These are phyloP conservation scores for Uropetala carovei DNA, from an alignment of 2,888 invertebrate species.

Conservation along the genomic window DNA sequence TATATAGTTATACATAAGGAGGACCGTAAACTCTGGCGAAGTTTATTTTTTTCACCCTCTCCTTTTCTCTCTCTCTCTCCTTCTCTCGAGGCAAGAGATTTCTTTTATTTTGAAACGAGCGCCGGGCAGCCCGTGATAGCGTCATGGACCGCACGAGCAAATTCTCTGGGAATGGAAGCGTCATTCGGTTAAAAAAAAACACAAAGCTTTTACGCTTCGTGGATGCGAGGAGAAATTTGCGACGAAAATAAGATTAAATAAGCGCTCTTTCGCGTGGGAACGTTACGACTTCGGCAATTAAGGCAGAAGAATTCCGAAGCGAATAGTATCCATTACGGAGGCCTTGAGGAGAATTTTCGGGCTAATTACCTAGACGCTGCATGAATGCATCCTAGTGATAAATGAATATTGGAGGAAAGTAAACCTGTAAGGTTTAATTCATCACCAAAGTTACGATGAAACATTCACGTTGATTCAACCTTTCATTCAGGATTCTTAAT, in stretches of 20 bases:
- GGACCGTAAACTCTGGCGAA: too few relatives aligned
- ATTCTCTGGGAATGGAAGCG: background rate
- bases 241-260: background rate
- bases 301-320: background rate
- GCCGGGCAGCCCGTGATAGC: background rate
- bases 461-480: too few relatives aligned
- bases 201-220: background rate
- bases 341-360: background rate
- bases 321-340: background rate
- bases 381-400: too few relatives aligned
- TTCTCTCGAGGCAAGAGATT: too few relatives aligned
- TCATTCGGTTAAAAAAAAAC: background rate
- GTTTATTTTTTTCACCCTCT: too few relatives aligned
- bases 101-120: background rate
- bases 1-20: too few relatives aligned
- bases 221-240: background rate
- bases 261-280: background rate
- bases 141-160: background rate
- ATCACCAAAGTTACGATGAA: too few relatives aligned
- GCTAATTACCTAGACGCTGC: background rate
- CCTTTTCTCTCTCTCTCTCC: too few relatives aligned
- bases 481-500: too few relatives aligned
- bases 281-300: background rate
- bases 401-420: too few relatives aligned
- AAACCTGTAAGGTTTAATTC: too few relatives aligned